Evolutionary conservation across 2,113 vertebrate genomes (phyloP).

Genomic region (Tichodroma muraria): DNA sequence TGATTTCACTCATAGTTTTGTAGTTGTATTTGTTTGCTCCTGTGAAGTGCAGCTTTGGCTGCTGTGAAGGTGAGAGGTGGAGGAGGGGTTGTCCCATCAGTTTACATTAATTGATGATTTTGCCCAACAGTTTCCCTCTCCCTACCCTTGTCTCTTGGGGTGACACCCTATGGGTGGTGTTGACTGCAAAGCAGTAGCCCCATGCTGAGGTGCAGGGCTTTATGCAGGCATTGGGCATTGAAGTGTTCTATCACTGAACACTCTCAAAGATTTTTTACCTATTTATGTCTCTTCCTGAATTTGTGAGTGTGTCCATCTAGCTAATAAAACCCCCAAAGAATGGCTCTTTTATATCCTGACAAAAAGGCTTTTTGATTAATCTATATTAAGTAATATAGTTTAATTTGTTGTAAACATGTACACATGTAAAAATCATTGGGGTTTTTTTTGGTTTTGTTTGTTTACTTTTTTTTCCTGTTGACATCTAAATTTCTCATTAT

Average conservation of each 20-base stretch:
- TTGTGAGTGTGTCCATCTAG: not conserved
- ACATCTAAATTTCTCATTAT: not conserved
- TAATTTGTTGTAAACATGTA: not conserved
- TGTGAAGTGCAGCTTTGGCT: not conserved
- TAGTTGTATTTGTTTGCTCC: not conserved
- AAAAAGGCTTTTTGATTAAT: not conserved
- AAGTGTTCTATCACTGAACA: not conserved
- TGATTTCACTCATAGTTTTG: not conserved
- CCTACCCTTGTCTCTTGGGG: not conserved
- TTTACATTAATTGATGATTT: not conserved
- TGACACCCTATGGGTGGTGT: not conserved
- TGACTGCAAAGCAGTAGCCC: not conserved
- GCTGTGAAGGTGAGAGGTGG: not conserved
- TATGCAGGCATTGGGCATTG: not conserved
- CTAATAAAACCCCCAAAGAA: not conserved
- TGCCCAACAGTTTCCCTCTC: not conserved
- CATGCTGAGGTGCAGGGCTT: not conserved
- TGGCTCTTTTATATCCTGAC: not conserved
- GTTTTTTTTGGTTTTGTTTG: not conserved
- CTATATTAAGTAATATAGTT: not conserved
- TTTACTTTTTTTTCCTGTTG: not conserved
- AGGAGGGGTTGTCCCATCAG: not conserved
- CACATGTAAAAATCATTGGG: not conserved
- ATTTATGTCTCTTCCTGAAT: not conserved
- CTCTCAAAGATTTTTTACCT: not conserved